Evolutionary conservation across 1,140 invertebrate species (phyloP).

Genomic region (Macrocentrus cingulum): DNA sequence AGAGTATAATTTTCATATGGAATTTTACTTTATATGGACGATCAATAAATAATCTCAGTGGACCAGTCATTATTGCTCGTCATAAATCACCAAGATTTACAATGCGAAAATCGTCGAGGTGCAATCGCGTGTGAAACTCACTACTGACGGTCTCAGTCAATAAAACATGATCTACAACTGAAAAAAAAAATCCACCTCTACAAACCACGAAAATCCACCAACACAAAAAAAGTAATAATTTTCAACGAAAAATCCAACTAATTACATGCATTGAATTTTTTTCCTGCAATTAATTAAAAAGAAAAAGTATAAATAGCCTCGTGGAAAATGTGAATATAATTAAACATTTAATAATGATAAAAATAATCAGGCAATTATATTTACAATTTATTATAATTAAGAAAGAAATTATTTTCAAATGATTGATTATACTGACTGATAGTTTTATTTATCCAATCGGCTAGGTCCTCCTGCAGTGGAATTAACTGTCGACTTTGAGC

Average conservation of each 20-base stretch:
- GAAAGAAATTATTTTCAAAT: not conserved
- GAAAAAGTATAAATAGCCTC: too few species aligned
- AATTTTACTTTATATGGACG: not conserved
- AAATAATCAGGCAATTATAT: not conserved
- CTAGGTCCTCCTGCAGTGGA: conserved; percentile 81
- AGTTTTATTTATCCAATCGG: conserved; percentile 84
- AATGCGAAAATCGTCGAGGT: not conserved
- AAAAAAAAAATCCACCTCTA: too few species aligned
- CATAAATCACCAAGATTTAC: not conserved
- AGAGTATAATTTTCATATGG: not conserved
- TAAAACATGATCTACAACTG: conserved; percentile 18
- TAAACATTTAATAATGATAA: too few species aligned
- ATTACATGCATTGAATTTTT: too few species aligned
- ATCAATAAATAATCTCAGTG: not conserved
- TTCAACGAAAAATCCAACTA: too few species aligned
- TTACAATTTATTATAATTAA: not conserved
- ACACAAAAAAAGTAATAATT: too few species aligned
- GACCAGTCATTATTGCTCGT: not conserved
- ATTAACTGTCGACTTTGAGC: conserved; percentile 77
- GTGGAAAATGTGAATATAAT: too few species aligned
- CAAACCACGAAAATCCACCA: too few species aligned
- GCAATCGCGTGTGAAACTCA: conserved; percentile 15
- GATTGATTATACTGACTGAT: conserved; percentile 66
- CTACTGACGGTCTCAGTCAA: conserved; percentile 9
- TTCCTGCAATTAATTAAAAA: too few species aligned